Percentiles rank a stretch among this genome's conserved stretches.
Evolutionary conservation across 2,888 invertebrate species (phyloP).

Genomic region (Papilio gigon): DNA sequence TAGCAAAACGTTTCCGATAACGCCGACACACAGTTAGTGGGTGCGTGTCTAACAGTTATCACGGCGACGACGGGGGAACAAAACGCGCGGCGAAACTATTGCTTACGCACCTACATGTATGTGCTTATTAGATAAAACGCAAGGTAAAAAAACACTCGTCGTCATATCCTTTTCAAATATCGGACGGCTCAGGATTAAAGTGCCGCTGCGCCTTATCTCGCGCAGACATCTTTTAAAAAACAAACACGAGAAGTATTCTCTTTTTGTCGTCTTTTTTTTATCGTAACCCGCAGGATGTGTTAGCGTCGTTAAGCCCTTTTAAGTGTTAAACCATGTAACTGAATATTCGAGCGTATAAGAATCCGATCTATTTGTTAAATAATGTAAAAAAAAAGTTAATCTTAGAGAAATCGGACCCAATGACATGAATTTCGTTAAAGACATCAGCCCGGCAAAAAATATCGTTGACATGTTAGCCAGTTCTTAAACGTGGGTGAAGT

Average conservation of each 20-base stretch:
- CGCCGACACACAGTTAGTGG: conserved; percentile 21
- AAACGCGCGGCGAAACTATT: conserved; percentile 31
- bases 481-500: conserved; percentile 68
- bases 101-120: conserved; percentile 41
- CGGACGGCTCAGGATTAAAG: conserved; percentile 80
- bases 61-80: conserved; percentile 27
- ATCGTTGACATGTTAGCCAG: conserved; percentile 73
- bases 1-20: conserved; percentile 28
- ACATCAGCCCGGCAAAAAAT: conserved; percentile 78
- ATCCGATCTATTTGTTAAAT: conserved; percentile 81
- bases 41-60: conserved; percentile 34
- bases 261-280: conserved; percentile 79
- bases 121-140: conserved; percentile 73
- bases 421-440: conserved; percentile 82
- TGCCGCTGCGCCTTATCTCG: conserved; percentile 79
- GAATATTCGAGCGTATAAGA: conserved; percentile 81
- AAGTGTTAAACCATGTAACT: conserved; percentile 83
- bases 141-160: conserved; percentile 80
- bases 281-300: conserved; percentile 83
- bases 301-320: conserved; percentile 83
- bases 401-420: conserved; percentile 80
- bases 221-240: conserved; percentile 83
- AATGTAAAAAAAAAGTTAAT: conserved; percentile 80
- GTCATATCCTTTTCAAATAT: conserved; percentile 83
- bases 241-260: conserved; percentile 80